These are phyloP conservation scores for Thymelicus lineola DNA, from an alignment of 2,888 invertebrate genomes.

Conservation along the genomic window DNA sequence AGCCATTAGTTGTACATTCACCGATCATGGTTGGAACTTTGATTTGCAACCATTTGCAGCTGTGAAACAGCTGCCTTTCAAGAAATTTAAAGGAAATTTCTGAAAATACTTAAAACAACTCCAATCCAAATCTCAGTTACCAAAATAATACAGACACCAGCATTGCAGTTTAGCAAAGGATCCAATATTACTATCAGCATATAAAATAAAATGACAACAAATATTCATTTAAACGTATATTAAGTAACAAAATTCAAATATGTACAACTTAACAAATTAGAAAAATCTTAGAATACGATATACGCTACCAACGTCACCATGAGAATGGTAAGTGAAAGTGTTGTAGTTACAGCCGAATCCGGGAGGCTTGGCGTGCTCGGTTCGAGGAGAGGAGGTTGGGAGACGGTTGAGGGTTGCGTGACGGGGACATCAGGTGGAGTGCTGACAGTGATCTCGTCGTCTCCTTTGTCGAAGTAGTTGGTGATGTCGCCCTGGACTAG, in stretches of 20 bases:
- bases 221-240: neutral
- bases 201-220: neutral
- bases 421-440: conserved; percentile 39
- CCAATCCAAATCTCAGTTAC: no score
- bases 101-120: no score
- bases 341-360: conserved; percentile 58
- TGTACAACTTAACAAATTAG: neutral
- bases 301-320: conserved; percentile 54
- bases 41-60: no score
- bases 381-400: conserved; percentile 44
- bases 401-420: conserved; percentile 40
- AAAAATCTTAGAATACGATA: conserved; percentile 52
- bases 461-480: conserved; percentile 55
- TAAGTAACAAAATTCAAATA: neutral
- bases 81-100: no score
- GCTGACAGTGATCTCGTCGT: conserved; percentile 45
- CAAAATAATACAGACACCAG: no score
- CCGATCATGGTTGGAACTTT: no score
- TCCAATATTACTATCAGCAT: no score
- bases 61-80: no score
- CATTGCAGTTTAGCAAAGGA: no score
- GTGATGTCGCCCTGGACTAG: conserved; percentile 54
- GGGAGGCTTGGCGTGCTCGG: conserved; percentile 62
- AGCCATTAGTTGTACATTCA: no score
- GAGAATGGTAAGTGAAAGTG: conserved; percentile 56